A percentile compares a stretch with the other conserved stretches of the same genome.
phyloP scores from a whole-genome alignment of 1,140 invertebrate genomes.

The Nomia melanderi region DNA sequence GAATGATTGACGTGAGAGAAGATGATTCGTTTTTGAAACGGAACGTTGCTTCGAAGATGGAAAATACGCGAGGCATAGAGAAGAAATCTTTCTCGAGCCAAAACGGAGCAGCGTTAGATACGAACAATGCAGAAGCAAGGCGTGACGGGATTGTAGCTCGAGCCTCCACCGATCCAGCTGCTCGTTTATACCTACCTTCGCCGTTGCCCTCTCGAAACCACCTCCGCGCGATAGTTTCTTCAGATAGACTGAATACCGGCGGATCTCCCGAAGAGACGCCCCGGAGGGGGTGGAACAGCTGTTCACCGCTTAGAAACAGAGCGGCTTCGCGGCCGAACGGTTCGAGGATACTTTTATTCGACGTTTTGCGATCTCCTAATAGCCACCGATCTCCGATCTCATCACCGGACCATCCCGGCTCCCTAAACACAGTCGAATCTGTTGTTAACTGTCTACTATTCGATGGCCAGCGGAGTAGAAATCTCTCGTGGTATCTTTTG shows the following conservation, averaged over 20 bases:
- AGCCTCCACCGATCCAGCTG: slow-evolving; percentile 58
- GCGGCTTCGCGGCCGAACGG: slow-evolving; percentile 13
- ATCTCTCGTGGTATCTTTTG: no score
- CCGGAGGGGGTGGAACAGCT: slow-evolving; percentile 62
- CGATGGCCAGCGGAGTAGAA: no score
- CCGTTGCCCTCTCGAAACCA: slow-evolving; percentile 56
- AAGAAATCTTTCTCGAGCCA: neutral
- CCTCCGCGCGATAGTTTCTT: slow-evolving; percentile 63
- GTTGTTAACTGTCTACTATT: no score
- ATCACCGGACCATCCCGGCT: no score
- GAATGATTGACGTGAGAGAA: neutral
- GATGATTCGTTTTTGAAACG: neutral
- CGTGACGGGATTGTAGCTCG: slow-evolving; percentile 60
- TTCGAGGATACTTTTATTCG: slow-evolving; percentile 19
- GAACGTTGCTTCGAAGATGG: neutral
- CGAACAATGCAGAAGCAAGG: slow-evolving; percentile 58
- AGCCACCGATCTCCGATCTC: no score
- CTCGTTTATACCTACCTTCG: slow-evolving; percentile 50
- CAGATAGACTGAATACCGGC: slow-evolving; percentile 60
- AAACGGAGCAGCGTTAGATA: slow-evolving; percentile 34
- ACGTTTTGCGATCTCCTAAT: neutral
- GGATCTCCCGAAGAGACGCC: slow-evolving; percentile 55
- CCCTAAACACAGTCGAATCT: no score
- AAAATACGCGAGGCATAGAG: neutral
- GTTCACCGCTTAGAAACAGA: slow-evolving; percentile 52